Percentiles rank a stretch among this genome's conserved stretches.
phyloP scores from a whole-genome alignment of 2,888 invertebrate genomes.

The Caenorhabditis sp. region DNA sequence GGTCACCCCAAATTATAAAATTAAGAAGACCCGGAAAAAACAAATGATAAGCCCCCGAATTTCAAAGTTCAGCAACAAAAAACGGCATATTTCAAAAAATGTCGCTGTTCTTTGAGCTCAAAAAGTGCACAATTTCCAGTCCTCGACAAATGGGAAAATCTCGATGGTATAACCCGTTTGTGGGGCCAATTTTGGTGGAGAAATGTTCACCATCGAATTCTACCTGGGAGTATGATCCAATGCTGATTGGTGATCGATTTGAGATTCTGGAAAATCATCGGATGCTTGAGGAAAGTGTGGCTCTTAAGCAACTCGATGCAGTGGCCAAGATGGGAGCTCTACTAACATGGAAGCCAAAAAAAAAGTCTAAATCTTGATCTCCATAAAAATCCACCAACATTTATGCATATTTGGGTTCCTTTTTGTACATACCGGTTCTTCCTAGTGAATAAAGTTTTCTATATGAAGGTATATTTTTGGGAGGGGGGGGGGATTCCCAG shows the following conservation, averaged over 20 bases:
- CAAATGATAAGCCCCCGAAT: too few relatives aligned
- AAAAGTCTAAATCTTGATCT: not conserved
- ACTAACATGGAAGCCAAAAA: not conserved
- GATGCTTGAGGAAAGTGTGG: not conserved
- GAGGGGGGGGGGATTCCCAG: too few relatives aligned
- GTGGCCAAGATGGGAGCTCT: not conserved
- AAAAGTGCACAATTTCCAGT: constrained; percentile 6
- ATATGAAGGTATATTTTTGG: too few relatives aligned
- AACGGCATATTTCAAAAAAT: too few relatives aligned
- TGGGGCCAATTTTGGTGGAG: constrained; percentile 13
- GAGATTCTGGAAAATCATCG: not conserved
- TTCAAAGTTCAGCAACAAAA: too few relatives aligned
- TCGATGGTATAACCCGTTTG: constrained; percentile 32
- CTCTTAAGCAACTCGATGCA: not conserved
- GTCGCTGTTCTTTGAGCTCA: not conserved
- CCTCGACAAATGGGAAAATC: constrained; percentile 12
- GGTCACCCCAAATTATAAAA: too few relatives aligned
- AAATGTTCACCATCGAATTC: constrained; percentile 13
- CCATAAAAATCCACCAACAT: too few relatives aligned
- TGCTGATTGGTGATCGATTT: not conserved
- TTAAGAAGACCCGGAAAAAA: too few relatives aligned
- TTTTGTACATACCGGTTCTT: too few relatives aligned
- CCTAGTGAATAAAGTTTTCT: too few relatives aligned
- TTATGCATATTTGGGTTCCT: too few relatives aligned
- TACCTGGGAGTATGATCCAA: not conserved